Base-by-base conservation (phyloP, 2,888 invertebrate species). In the Bembecia ichneumoniformis region DNA sequence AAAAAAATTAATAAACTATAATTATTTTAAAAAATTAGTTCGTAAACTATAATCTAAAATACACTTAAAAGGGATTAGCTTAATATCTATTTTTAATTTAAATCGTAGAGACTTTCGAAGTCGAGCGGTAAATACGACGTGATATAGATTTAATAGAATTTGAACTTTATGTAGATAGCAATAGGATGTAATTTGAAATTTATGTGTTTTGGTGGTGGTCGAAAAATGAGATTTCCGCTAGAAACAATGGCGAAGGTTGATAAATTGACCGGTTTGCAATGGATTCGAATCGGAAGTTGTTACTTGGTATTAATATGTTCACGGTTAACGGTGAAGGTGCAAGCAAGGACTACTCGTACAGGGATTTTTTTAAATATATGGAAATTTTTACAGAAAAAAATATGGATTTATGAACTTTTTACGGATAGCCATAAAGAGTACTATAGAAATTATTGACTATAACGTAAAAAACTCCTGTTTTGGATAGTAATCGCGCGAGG, bases 201-300 rank as follows among this genome's bases (percentile, higher is more conserved):
- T 13, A 40, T 13, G 5, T 40, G 40, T 5, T 40, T 40, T 10
- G 40, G 40, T 40, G 40, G 48, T 51, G 13, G 34, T 48, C 45
- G 13, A 43, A 45, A 36, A 48, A 46, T 46, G 40, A 45, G 46
- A 45, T 51, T 51, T 51, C 51, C 51, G 51, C 43, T 51, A 51
- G 40, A 44, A 48, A 20, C 44, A 44, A 44, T 44, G 17, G 50
- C 44, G 58, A 57, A 60, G 60, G 58, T 52, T 57, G 57, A 49
- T 53, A 49, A 51, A 62, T 53, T 57, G 58, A 56, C 53, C 54
- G 53, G 55, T 51, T 49, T 50, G 52, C 53, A 58, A 57, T 55
- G 51, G 44, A 44, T 7, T 17, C 14, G 44, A 51, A 48, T 56
- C 58, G 60, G 57, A 59, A 59, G 57, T 57, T 51, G 51, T 56